These are phyloP conservation scores for Kradibia gibbosae DNA, from an alignment of 1,140 invertebrate genomes.

Conservation along the genomic window DNA sequence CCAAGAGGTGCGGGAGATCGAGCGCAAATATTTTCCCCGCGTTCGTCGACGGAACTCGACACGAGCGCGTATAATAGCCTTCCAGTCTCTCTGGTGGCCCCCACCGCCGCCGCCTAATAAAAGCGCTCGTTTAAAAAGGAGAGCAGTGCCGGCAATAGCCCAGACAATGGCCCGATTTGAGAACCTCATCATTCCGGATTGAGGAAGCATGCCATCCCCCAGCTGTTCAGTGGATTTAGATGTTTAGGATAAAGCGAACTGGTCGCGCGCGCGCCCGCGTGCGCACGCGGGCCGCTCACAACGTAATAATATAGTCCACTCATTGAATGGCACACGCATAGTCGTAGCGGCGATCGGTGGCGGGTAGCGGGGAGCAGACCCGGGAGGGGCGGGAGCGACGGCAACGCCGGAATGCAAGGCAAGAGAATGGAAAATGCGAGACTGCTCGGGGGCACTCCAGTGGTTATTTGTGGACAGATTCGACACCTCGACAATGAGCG, in stretches of 20 bases:
- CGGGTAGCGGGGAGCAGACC: background rate
- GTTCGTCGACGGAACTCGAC: constrained; percentile 23
- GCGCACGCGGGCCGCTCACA: constrained; percentile 67
- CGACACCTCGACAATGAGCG: constrained; percentile 69
- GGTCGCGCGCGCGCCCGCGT: constrained; percentile 52
- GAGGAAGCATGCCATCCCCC: constrained; percentile 51
- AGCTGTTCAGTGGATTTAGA: constrained; percentile 74
- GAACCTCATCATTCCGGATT: constrained; percentile 28
- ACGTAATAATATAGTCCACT: constrained; percentile 72
- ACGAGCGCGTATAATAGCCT: constrained; percentile 34
- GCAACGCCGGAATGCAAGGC: constrained; percentile 35
- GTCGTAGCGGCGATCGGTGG: constrained; percentile 48
- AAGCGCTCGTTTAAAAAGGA: constrained; percentile 29
- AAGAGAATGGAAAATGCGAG: constrained; percentile 38
- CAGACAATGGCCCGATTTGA: constrained; percentile 31
- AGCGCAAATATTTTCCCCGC: constrained; percentile 16
- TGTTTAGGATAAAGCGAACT: constrained; percentile 73
- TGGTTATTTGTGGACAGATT: constrained; percentile 73
- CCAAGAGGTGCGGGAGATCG: background rate
- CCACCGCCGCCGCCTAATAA: constrained; percentile 26
- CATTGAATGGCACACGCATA: constrained; percentile 61
- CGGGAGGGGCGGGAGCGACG: too few species aligned
- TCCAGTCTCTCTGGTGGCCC: too few species aligned
- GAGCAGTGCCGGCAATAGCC: constrained; percentile 5
- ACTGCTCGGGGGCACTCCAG: constrained; percentile 58